Evolutionary conservation across 2,888 invertebrate genomes (phyloP), one percentile per base, ranked within the genome.

Genomic region (Teleiodes luculella): DNA sequence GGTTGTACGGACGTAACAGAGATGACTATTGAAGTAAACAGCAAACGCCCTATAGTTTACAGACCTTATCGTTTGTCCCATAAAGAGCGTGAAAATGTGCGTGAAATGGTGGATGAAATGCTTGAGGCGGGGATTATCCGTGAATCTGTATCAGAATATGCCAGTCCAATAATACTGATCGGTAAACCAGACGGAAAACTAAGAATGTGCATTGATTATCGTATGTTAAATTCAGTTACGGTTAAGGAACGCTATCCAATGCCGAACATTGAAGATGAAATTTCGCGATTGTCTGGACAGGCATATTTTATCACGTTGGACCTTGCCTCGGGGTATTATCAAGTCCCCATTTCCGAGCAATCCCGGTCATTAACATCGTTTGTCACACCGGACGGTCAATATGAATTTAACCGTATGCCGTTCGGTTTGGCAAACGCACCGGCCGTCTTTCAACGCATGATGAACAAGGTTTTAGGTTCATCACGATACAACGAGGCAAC

Each of bases 371-470:
- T 62, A 0, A 82, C 78, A 0, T 72, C 75, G 0, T 78, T 82
- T 52, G 68, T 74, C 0, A 83, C 76, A 0, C 72, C 61, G 8
- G 65, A 65, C 30, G 61, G 62, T 0, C 60, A 62, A 10, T 80
- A 61, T 43, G 72, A 81, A 56, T 78, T 68, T 52, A 65, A 72
- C 14, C 57, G 68, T 0, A 73, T 80, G 74, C 75, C 76, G 3
- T 82, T 78, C 51, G 76, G 74, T 4, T 59, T 78, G 2, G 55
- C 60, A 0, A 77, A 78, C 49, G 72, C 80, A 0, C 74, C 74
- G 4, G 63, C 66, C 1, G 65, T 68, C 0, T 79, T 75, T 52
- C 72, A 76, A 48, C 57, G 67, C 28, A 61, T 56, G 53, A 61
- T 61, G 11, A 56, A 61, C 37, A 51, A 31, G 20, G 48, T 61